Evolutionary conservation across 2,113 vertebrate genomes (phyloP).

Genomic region (Cephalopholis sonnerati): DNA sequence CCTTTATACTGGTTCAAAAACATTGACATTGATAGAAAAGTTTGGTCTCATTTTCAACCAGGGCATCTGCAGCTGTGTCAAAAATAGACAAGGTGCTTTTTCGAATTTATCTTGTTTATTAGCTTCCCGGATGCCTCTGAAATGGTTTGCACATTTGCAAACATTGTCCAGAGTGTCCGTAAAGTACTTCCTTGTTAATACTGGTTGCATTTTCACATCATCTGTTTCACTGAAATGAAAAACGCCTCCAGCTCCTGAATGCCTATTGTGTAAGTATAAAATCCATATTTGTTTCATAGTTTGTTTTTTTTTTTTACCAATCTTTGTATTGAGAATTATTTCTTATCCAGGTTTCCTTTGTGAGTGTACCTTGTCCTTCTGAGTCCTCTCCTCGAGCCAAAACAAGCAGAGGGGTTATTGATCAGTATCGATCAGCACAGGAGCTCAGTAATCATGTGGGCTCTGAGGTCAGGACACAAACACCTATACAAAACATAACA

Average conservation of each 20-base stretch:
- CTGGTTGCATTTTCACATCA: neutral
- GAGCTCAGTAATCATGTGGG: constrained; percentile 25
- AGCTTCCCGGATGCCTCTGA: too few relatives aligned
- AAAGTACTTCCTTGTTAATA: too few relatives aligned
- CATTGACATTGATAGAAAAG: too few relatives aligned
- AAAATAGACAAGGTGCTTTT: too few relatives aligned
- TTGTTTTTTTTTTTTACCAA: too few relatives aligned
- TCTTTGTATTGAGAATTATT: neutral
- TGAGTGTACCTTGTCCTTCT: constrained; percentile 31
- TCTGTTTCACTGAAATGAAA: neutral
- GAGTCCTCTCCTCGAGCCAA: neutral
- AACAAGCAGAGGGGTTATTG: constrained; percentile 44
- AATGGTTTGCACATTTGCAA: too few relatives aligned
- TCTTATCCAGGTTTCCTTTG: neutral
- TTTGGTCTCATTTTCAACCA: too few relatives aligned
- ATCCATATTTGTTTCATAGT: neutral
- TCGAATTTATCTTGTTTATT: too few relatives aligned
- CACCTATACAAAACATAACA: neutral
- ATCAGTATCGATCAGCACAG: constrained; percentile 40
- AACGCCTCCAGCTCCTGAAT: neutral
- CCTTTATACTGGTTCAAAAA: too few relatives aligned
- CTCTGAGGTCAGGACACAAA: constrained; percentile 20
- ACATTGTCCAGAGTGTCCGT: too few relatives aligned
- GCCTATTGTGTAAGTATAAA: neutral
- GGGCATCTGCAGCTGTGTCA: too few relatives aligned